Evolutionary conservation across 2,113 vertebrate species (phyloP).

Genomic region (Ceyx cyanopectus): DNA sequence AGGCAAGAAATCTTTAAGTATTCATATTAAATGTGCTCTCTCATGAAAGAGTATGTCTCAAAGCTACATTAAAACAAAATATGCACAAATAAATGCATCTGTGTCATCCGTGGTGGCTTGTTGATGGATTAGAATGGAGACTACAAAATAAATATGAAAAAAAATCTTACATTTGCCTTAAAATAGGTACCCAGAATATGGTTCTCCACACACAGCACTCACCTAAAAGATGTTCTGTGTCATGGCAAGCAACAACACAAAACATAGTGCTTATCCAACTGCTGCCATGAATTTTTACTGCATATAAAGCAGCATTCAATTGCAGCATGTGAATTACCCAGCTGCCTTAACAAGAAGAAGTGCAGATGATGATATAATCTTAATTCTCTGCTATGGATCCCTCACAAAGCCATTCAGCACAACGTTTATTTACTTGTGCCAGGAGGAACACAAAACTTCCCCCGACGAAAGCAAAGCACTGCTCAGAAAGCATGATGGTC

Average conservation of each 20-base stretch:
- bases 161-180: not conserved
- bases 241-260: slow-evolving; percentile 11
- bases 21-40: not conserved
- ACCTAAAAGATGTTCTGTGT: not conserved
- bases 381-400: not conserved
- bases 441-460: not conserved
- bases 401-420: not conserved
- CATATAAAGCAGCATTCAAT: slow-evolving; percentile 8
- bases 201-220: not conserved
- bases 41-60: not conserved
- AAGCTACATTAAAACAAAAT: not conserved
- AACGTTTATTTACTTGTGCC: not conserved
- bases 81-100: not conserved
- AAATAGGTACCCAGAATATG: not conserved
- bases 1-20: not conserved
- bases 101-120: not conserved
- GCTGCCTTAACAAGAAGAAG: slow-evolving; percentile 16
- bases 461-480: not conserved
- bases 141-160: not conserved
- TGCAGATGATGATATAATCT: not conserved
- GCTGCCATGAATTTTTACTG: slow-evolving; percentile 32
- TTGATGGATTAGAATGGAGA: not conserved
- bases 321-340: not conserved
- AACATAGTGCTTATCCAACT: not conserved
- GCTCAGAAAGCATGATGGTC: not conserved